Base-by-base conservation (phyloP, 2,113 vertebrate genomes). In the Lagopus leucura region DNA sequence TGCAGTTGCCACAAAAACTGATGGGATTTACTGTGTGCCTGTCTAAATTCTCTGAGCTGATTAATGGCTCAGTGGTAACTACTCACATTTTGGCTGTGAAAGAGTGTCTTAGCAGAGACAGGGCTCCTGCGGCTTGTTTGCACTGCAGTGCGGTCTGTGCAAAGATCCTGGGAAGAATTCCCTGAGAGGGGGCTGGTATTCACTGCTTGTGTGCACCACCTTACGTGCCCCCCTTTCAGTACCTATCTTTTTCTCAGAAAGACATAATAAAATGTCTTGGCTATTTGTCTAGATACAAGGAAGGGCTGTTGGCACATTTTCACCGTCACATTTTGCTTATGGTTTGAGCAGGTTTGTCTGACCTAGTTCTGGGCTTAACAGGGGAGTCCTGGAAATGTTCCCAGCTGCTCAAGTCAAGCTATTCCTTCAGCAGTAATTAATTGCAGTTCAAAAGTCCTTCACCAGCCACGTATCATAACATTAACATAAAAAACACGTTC, bases 331-430 rank as follows among this genome's bases (percentile, higher is more conserved):
- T 91, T 95, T 90, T 58, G 57, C 88, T 86, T 86, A 78, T 36
- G 69, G 63, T 78, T 86, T 86, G 79, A 80, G 86, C 88, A 97
- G 88, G 91, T 96, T 96, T 88, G 76, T 75, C 91, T 96, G 95
- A 95, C 93, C 91, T 95, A 94, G 82, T 96, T 96, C 83, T 94
- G 80, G 67, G 67, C 89, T 94, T 96, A 93, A 93, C 85, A 77
- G 90, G 69, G n/a, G 69, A 94, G 71, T 76, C 63, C 86, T 97
- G 95, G 94, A 95, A 94, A 34, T 1, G 13, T 94, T 96, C 92
- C 93, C 93, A 92, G 81, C 81, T 95, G 88, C 86, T 90, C 47
- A 92, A 95, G 82, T 88, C 79, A 47, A 82, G 80, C 71, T 94
- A 67, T 91, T 95, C 82, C 82, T 94, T 92, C 80, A 88, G 73